Evolutionary conservation across 2,113 vertebrate species (phyloP), one percentile per base, ranked within the genome.

Genomic region (Pelmatolapia mariae): DNA sequence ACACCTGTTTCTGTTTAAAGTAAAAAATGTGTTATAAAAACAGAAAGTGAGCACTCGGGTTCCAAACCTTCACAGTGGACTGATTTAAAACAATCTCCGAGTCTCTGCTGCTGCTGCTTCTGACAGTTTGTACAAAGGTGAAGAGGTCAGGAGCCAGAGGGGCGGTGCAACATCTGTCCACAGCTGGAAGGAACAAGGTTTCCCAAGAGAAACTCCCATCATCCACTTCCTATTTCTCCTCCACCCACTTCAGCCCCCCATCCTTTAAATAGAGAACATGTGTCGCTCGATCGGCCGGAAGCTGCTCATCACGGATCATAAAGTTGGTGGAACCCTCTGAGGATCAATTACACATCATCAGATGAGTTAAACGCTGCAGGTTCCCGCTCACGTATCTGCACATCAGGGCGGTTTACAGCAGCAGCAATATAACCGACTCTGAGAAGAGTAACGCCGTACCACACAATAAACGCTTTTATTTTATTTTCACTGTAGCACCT

Each of bases 121-220:
- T 79, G 68, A 53, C 50, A 24, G 63, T 80, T 40, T 71, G 79
- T n/a, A 8, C 12, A 54, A 43, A 85, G 85, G 81, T 84, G 56
- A 87, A 47, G 81, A 89, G 88, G 68, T 86, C 89, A 19, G 57
- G 80, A 79, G 66, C 45, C 22, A 26, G 10, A 6, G 73, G 66
- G 66, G 73, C 2, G 76, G 54, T 53, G 79, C 40, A 92, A 86
- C 90, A 93, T 93, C 92, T 88, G 91, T 81, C 89, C 85, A 94
- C 93, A 90, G 91, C 92, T 94, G 90, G 88, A 95, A 73, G 82
- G 29, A 83, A 12, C 16, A 11, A 87, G 31, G 82, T 93, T 95
- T 95, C 96, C 93, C 94, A 85, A 80, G 95, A 96, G 95, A 95
- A 95, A 93, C 89, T 93, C 87, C 89, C 87, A 92, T 83, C 83